Base-by-base conservation (phyloP, 2,797 vertebrate genomes). In the Myioborus melanocephalus region DNA sequence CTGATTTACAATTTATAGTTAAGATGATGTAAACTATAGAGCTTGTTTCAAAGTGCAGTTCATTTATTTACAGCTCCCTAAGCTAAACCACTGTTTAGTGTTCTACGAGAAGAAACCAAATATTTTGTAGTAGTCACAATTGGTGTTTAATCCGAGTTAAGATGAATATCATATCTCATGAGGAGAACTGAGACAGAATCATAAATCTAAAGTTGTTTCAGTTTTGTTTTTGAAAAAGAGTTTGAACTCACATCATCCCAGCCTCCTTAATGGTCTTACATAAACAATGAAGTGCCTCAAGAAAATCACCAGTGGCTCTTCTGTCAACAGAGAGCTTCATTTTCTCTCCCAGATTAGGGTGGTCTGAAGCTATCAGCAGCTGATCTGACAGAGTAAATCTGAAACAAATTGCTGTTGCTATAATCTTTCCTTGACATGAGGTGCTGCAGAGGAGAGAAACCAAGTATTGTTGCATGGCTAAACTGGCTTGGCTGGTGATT, bases 331-430 rank as follows among this genome's bases (percentile, higher is more conserved):
- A 94, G 44, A 92, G 90, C 91, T 97, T 95, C 59, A 91, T 97
- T 98, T 97, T 96, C 94, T 86, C 59, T 86, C 60, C 59, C 63
- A 97, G 93, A 94, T 98, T 97, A 97, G 93, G 96, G 97, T 97
- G 97, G 96, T 96, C 97, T 96, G 93, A 96, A 97, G 86, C 91
- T 93, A 96, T 96, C 95, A 97, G 64, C 82, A 96, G n/a, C 72
- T 97, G 93, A 98, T 96, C 91, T 97, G 97, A 97, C 93, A 96
- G 89, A 97, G 93, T 97, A 98, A 98, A 98, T 97, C 97, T 98
- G 94, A 98, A 98, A 98, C 97, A 98, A 98, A 98, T 98, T 98
- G 95, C 94, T 94, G 68, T 92, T 95, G 82, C 52, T 83, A 90
- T 97, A 98, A 98, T 98, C 97, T 89, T 86, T 94, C 64, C 69